Evolutionary conservation across 2,113 vertebrate genomes (phyloP).

Genomic region (Tupaia chinensis): DNA sequence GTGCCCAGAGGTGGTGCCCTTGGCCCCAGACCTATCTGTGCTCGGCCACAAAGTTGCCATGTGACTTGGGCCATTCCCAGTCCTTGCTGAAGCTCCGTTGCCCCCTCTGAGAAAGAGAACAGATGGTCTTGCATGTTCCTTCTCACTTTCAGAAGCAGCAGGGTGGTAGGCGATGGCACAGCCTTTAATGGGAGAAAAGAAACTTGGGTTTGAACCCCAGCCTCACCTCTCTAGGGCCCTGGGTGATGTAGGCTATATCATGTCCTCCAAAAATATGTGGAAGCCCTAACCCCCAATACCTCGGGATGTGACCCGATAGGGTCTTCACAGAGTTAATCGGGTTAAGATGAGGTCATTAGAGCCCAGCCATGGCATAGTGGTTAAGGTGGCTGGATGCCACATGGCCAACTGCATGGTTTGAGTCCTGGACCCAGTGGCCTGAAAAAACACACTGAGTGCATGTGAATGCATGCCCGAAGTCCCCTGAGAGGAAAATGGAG

Average conservation of each 20-base stretch:
- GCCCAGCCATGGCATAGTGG: too few relatives aligned
- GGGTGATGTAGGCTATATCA: neutral
- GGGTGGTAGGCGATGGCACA: neutral
- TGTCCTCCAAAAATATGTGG: neutral
- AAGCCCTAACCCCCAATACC: neutral
- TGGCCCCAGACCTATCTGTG: neutral
- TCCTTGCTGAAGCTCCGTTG: neutral
- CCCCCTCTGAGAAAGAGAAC: neutral
- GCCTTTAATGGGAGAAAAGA: neutral
- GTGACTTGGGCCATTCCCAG: neutral
- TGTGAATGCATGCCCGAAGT: too few relatives aligned
- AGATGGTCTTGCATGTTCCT: neutral
- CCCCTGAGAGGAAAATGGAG: too few relatives aligned
- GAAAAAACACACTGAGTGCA: too few relatives aligned
- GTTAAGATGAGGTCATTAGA: neutral
- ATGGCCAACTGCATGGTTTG: too few relatives aligned
- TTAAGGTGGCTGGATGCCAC: too few relatives aligned
- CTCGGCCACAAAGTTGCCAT: neutral
- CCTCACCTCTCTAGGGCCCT: neutral
- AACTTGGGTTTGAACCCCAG: neutral
- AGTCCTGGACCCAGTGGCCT: too few relatives aligned
- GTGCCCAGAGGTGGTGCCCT: accelerated
- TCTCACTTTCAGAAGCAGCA: neutral
- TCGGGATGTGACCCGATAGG: neutral
- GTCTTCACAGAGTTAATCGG: neutral